These are phyloP conservation scores for Prunella himalayana DNA, from an alignment of 2,113 vertebrate species.

Conservation along the genomic window DNA sequence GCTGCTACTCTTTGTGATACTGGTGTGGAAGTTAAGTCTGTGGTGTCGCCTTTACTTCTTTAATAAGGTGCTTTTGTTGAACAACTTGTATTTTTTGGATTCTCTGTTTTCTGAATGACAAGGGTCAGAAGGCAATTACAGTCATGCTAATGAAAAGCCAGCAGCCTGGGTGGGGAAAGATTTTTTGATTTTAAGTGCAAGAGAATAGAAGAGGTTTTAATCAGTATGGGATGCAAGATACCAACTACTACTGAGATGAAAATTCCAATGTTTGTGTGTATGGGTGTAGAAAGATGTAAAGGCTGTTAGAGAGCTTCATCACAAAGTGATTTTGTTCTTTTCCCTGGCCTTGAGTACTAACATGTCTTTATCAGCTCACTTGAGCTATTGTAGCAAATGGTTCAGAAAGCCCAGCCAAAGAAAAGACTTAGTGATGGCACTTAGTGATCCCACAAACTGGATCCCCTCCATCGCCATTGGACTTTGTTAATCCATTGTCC, in stretches of 20 bases:
- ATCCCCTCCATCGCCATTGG: not conserved
- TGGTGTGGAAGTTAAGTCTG: not conserved
- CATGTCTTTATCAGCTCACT: not conserved
- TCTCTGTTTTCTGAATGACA: not conserved
- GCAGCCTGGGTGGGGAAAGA: not conserved
- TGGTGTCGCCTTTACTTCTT: not conserved
- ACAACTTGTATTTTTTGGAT: not conserved
- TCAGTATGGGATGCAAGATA: not conserved
- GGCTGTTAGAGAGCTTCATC: not conserved
- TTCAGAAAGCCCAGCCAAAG: not conserved
- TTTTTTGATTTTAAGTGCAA: not conserved
- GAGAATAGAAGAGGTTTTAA: not conserved
- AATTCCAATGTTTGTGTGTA: accelerated
- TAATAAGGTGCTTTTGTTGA: not conserved
- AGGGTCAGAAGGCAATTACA: not conserved
- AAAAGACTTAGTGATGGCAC: not conserved
- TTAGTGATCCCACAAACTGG: too few species aligned
- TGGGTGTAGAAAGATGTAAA: not conserved
- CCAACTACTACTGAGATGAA: not conserved
- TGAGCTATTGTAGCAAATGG: not conserved
- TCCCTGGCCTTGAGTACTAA: not conserved
- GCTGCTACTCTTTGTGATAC: not conserved
- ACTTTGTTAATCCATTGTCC: not conserved
- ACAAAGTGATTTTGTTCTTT: not conserved
- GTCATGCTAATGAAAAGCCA: not conserved